phyloP scores from a whole-genome alignment of 1,140 invertebrate species.

The Sarcophaga bullata region DNA sequence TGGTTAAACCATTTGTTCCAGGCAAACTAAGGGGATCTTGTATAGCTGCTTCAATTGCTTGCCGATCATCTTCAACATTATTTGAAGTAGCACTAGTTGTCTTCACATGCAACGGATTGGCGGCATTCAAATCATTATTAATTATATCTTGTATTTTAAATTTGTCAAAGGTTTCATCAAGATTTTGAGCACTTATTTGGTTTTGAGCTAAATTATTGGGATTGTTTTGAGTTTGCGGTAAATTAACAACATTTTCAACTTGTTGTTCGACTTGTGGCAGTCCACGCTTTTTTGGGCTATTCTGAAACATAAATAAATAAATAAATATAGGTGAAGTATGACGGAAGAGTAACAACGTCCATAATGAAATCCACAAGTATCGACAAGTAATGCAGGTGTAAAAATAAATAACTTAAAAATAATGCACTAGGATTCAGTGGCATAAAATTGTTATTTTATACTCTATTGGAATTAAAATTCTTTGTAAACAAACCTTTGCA shows the following conservation, averaged over 20 bases:
- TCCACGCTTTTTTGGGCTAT: not conserved
- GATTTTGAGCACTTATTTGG: not conserved
- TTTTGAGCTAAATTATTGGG: not conserved
- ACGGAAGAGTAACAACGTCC: no score
- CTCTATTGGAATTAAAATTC: no score
- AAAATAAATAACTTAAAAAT: no score
- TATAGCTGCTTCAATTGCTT: conserved; percentile 27
- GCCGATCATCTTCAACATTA: conserved; percentile 40
- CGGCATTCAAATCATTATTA: conserved; percentile 37
- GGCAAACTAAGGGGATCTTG: conserved; percentile 44
- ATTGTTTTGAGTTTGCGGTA: conserved; percentile 34
- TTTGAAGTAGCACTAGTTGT: conserved; percentile 5
- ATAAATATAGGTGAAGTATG: no score
- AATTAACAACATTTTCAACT: conserved; percentile 37
- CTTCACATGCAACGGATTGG: conserved; percentile 12
- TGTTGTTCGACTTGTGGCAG: conserved; percentile 6
- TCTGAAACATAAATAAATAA: no score
- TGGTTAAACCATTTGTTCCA: conserved; percentile 46
- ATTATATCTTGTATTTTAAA: conserved; percentile 41
- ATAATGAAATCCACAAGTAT: no score
- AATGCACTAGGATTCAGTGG: no score
- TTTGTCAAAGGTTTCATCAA: conserved; percentile 25
- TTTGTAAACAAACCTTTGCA: no score
- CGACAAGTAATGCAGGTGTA: no score
- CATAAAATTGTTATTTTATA: no score